A percentile compares a stretch with the other conserved stretches of the same genome.
Evolutionary conservation across 2,113 vertebrate genomes (phyloP).

Genomic region (Pyxicephalus adspersus): DNA sequence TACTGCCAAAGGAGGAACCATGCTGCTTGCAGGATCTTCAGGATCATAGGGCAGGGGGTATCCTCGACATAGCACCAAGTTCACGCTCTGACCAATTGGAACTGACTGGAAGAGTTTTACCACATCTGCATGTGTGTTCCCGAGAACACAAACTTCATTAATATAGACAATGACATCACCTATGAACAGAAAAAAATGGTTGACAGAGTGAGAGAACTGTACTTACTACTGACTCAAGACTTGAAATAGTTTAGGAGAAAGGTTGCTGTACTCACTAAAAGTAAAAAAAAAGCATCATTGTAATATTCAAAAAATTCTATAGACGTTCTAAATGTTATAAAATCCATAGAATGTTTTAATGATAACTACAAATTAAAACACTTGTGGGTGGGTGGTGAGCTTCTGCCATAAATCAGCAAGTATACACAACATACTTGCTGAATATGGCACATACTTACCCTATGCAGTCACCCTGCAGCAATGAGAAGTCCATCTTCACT

Average conservation of each 20-base stretch:
- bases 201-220: constrained; percentile 68
- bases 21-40: constrained; percentile 85
- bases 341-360: neutral
- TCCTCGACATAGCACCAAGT: constrained; percentile 92
- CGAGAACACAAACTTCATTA: constrained; percentile 96
- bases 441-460: too few relatives aligned
- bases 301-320: constrained; percentile 58
- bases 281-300: constrained; percentile 61
- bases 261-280: constrained; percentile 54
- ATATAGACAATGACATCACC: constrained; percentile 99
- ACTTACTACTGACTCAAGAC: constrained; percentile 59
- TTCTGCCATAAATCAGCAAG: too few relatives aligned
- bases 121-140: constrained; percentile 97
- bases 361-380: too few relatives aligned
- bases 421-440: too few relatives aligned
- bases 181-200: constrained; percentile 72
- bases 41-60: constrained; percentile 96
- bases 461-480: too few relatives aligned
- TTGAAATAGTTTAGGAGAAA: constrained; percentile 58
- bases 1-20: constrained; percentile 92
- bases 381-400: too few relatives aligned
- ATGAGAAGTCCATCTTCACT: too few relatives aligned
- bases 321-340: constrained; percentile 54
- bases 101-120: constrained; percentile 98
- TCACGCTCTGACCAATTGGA: constrained; percentile 96